Evolutionary conservation across 2,888 invertebrate genomes (phyloP).

Genomic region (Lomographa bimaculata): DNA sequence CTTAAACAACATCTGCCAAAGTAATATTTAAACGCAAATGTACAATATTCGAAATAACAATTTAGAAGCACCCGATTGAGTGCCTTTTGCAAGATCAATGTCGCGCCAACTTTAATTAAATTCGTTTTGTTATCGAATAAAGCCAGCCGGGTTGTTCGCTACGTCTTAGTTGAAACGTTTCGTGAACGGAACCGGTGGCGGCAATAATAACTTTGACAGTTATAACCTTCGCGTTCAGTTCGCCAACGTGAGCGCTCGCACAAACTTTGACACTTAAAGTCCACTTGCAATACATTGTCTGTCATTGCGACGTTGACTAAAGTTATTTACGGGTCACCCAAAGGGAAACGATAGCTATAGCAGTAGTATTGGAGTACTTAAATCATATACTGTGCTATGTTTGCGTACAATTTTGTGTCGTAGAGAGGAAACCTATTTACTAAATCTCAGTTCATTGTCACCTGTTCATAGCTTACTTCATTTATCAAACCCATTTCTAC

Average conservation of each 20-base stretch:
- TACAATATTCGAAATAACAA: slow-evolving; percentile 27
- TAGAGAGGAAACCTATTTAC: too few species aligned
- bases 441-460: slow-evolving; percentile 13
- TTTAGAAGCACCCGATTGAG: slow-evolving; percentile 39
- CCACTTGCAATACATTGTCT: slow-evolving; percentile 55
- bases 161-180: slow-evolving; percentile 36
- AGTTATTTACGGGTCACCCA: slow-evolving; percentile 32
- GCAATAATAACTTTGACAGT: slow-evolving; percentile 71
- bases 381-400: too few species aligned
- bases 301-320: slow-evolving; percentile 41
- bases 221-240: slow-evolving; percentile 60
- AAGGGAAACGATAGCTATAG: slow-evolving; percentile 15
- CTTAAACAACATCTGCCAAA: slow-evolving; percentile 4
- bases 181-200: slow-evolving; percentile 46
- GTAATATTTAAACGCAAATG: slow-evolving; percentile 23
- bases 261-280: slow-evolving; percentile 67
- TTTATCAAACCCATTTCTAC: too few species aligned
- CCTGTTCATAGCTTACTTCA: too few species aligned
- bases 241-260: slow-evolving; percentile 49
- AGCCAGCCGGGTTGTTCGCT: slow-evolving; percentile 33
- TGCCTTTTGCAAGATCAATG: slow-evolving; percentile 46
- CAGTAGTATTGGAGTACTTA: too few species aligned
- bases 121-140: slow-evolving; percentile 54
- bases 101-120: slow-evolving; percentile 54
- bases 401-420: slow-evolving; percentile 5